A percentile compares a stretch with the other conserved stretches of the same genome.
phyloP scores from a whole-genome alignment of 2,797 vertebrate genomes.

The Erpetoichthys calabaricus region DNA sequence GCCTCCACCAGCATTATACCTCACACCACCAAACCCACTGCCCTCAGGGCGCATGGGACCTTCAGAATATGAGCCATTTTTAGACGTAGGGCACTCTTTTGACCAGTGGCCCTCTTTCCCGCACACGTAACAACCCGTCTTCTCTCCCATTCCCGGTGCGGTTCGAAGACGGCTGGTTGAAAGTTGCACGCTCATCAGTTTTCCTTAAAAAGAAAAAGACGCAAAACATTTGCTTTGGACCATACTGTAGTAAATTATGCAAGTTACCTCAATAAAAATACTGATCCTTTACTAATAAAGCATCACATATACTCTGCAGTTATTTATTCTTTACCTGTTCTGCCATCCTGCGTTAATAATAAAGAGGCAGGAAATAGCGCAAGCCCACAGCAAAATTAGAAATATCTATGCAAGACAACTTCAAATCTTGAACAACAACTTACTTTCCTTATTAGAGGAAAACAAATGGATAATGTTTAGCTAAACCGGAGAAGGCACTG shows the following conservation, averaged over 20 bases:
- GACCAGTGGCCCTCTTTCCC: slow-evolving; percentile 98
- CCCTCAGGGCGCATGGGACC: slow-evolving; percentile 21
- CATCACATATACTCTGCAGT: no score
- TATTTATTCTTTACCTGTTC: no score
- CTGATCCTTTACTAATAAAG: no score
- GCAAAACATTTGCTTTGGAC: slow-evolving; percentile 47
- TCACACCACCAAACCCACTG: slow-evolving; percentile 46
- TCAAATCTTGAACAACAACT: no score
- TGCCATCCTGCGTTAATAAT: no score
- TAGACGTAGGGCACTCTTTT: slow-evolving; percentile 92
- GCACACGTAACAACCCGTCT: slow-evolving; percentile 94
- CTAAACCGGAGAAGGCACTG: no score
- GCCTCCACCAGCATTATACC: slow-evolving; percentile 44
- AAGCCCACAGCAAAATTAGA: no score
- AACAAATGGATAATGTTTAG: no score
- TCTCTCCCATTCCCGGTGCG: slow-evolving; percentile 92
- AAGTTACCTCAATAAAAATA: no score
- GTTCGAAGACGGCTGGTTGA: slow-evolving; percentile 92
- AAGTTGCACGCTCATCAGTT: slow-evolving; percentile 94
- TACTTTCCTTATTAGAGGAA: no score
- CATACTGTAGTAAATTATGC: not conserved
- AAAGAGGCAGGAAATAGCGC: no score
- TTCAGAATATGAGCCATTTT: slow-evolving; percentile 61
- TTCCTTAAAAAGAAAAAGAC: slow-evolving; percentile 80
- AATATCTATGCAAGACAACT: no score